Evolutionary conservation across 2,113 vertebrate species (phyloP).

Genomic region (Lanius ludovicianus): DNA sequence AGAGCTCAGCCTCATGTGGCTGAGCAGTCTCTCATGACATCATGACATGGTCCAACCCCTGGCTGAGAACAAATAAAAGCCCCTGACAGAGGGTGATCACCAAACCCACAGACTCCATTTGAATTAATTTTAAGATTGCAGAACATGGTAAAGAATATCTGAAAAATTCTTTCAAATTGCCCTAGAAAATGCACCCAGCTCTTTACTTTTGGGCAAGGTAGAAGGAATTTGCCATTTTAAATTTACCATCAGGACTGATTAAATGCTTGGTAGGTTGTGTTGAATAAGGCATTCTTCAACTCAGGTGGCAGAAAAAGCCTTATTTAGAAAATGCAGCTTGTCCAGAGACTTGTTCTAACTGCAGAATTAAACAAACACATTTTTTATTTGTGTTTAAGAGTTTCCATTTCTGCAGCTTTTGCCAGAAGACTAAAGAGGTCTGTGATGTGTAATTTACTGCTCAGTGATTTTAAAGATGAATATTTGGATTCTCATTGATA

Average conservation of each 20-base stretch:
- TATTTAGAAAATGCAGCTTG: not conserved
- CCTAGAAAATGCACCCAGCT: not conserved
- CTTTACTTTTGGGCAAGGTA: not conserved
- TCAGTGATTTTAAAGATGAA: constrained; percentile 35
- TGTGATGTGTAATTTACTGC: constrained; percentile 12
- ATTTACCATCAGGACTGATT: not conserved
- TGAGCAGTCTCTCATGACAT: not conserved
- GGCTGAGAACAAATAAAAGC: not conserved
- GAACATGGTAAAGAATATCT: not conserved
- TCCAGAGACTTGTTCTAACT: not conserved
- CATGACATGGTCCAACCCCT: not conserved
- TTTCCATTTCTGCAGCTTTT: constrained; percentile 17
- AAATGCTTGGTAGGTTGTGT: not conserved
- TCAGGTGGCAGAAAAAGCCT: not conserved
- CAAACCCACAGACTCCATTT: not conserved
- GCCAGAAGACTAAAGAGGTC: constrained; percentile 14
- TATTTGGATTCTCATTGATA: constrained; percentile 43
- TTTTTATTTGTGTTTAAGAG: not conserved
- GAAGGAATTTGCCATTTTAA: not conserved
- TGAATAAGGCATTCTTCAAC: not conserved
- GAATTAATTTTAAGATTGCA: not conserved
- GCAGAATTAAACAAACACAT: not conserved
- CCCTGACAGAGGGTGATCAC: not conserved
- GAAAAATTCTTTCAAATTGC: not conserved
- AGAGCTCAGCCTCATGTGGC: accelerated